These are phyloP conservation scores for Drosophila ustulata DNA, from an alignment of 2,888 invertebrate genomes.

Conservation along the genomic window DNA sequence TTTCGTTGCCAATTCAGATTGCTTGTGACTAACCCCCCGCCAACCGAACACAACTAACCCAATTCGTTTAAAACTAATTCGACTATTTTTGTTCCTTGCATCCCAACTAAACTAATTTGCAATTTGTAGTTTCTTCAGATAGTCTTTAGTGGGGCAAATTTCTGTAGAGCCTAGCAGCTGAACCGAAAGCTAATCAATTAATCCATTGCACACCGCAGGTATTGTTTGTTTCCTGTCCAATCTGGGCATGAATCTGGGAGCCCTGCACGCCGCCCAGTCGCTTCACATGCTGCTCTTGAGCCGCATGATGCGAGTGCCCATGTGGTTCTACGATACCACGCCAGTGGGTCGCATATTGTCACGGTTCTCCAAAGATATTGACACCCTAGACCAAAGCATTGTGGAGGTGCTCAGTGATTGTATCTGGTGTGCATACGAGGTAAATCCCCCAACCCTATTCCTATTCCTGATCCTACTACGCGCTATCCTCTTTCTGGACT, in stretches of 20 bases:
- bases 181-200: constrained; percentile 7
- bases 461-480: neutral
- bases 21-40: constrained; percentile 48
- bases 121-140: neutral
- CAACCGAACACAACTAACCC: neutral
- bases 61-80: constrained; percentile 1
- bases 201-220: constrained; percentile 86
- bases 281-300: constrained; percentile 84
- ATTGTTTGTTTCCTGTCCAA: constrained; percentile 88
- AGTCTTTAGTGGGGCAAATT: constrained; percentile 5
- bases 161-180: neutral
- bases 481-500: neutral
- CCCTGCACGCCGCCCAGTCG: constrained; percentile 73
- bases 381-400: constrained; percentile 84
- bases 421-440: constrained; percentile 87
- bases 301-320: constrained; percentile 86
- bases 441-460: constrained; percentile 71
- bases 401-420: constrained; percentile 86
- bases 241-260: constrained; percentile 89
- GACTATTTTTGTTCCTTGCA: neutral
- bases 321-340: constrained; percentile 88
- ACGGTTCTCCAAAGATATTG: constrained; percentile 85
- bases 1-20: constrained; percentile 34
- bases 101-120: neutral
- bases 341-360: constrained; percentile 87